phyloP scores from a whole-genome alignment of 1,140 invertebrate genomes.

The Hylaeus volcanicus region DNA sequence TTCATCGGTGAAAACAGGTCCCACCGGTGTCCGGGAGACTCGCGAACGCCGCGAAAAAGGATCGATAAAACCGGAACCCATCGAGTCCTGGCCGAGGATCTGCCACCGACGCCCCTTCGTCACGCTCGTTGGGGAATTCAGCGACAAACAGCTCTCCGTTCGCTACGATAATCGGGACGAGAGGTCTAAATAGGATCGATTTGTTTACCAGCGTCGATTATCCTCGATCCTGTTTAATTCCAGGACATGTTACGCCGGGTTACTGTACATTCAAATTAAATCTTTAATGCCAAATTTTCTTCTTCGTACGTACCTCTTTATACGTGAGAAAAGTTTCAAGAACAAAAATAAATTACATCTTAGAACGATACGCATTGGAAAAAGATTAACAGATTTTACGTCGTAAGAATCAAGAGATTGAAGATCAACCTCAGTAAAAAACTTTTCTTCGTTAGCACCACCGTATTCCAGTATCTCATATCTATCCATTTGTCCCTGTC shows the following conservation, averaged over 20 bases:
- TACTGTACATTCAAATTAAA: too few species aligned
- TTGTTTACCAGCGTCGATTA: neutral
- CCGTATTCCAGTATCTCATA: too few species aligned
- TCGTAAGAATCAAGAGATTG: too few species aligned
- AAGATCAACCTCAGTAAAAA: too few species aligned
- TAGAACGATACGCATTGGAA: too few species aligned
- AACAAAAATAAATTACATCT: too few species aligned
- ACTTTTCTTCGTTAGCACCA: too few species aligned
- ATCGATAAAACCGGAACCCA: slow-evolving; percentile 60
- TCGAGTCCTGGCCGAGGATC: slow-evolving; percentile 8
- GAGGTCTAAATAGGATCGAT: slow-evolving; percentile 7
- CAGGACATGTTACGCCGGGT: neutral
- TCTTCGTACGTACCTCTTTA: too few species aligned
- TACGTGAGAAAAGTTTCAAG: too few species aligned
- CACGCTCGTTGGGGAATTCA: neutral
- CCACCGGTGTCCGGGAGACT: slow-evolving; percentile 40
- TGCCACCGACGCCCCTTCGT: slow-evolving; percentile 8
- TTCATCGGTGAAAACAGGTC: slow-evolving; percentile 61
- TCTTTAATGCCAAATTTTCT: too few species aligned
- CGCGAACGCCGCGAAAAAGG: slow-evolving; percentile 30
- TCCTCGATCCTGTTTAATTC: neutral
- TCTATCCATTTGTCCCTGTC: too few species aligned
- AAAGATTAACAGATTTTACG: too few species aligned
- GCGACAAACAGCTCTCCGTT: slow-evolving; percentile 33
- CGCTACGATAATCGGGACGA: neutral